Conservation (phyloP, 2,113 vertebrate genomes). For the Gadus chalcogrammus region DNA sequence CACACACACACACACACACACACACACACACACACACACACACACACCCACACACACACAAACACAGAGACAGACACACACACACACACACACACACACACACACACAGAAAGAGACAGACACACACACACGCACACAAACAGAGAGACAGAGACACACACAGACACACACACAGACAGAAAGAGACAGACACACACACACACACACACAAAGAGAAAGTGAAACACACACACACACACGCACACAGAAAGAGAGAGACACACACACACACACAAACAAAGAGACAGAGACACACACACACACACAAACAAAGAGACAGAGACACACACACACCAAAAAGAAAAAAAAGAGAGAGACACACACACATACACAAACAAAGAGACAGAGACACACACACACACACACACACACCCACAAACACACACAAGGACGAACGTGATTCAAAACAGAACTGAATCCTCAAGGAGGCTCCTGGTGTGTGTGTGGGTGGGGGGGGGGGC, state of each 20-base stretch:
- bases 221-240: conserved; percentile 7
- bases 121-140: conserved; percentile 20
- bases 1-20: too few species aligned
- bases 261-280: neutral
- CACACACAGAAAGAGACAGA: neutral
- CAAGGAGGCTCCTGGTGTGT: neutral
- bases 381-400: neutral
- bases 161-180: neutral
- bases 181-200: neutral
- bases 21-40: too few species aligned
- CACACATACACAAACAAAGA: too few species aligned
- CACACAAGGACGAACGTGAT: too few species aligned
- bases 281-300: neutral
- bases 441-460: too few species aligned
- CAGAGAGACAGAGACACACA: neutral
- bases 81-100: conserved; percentile 1
- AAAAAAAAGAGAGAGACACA: too few species aligned
- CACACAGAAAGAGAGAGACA: neutral
- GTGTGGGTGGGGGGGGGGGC: neutral
- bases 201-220: neutral
- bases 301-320: neutral
- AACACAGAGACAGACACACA: conserved; percentile 18
- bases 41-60: neutral
- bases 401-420: neutral
- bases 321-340: too few species aligned